Base-by-base conservation (phyloP, 2,888 invertebrate species). In the Dryadula phaetusa region DNA sequence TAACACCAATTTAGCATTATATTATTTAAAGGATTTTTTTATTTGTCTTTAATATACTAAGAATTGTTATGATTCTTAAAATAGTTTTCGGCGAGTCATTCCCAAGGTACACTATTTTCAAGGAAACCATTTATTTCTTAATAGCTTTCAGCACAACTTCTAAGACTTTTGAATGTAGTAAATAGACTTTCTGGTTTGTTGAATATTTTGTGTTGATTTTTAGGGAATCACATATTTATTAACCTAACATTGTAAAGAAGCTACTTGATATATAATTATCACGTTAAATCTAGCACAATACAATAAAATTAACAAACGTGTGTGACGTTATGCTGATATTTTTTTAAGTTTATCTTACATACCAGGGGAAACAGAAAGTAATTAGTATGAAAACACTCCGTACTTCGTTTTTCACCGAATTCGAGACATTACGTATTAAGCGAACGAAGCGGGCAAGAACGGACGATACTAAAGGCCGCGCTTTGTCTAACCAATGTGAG, bases 91-190 rank as follows among this genome's bases (percentile, higher is more conserved):
- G 47, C 47, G 6, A 22, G 22, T 47, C 20, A 46, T 46, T 46
- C n/a, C 25, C 49, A 49, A 25, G n/a, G 49, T 49, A 25, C 49
- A 49, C 22, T 22, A 49, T 49, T 14, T 49, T n/a, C 49, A 7
- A 49, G 49, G n/a, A 49, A 49, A 25, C 49, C 49, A 49, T n/a
- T 49, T 25, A 8, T 14, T 25, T 49, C 25, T n/a, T 25, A 25
- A 49, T 22, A 49, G 25, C 25, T 49, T 49, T 20, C 7, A 49
- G 25, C n/a, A n/a, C n/a, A n/a, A n/a, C 25, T 22, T 14, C 6
- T 14, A 25, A 7, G 7, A 22, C 22, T 25, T 49, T 49, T 47
- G 49, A 6, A 22, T 22, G n/a, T n/a, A n/a, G n/a, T n/a, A n/a
- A n/a, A n/a, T n/a, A n/a, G n/a, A n/a, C n/a, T n/a, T n/a, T n/a